These are phyloP conservation scores for Phylloscopus trochilus DNA, from an alignment of 2,113 vertebrate species.

Conservation along the genomic window DNA sequence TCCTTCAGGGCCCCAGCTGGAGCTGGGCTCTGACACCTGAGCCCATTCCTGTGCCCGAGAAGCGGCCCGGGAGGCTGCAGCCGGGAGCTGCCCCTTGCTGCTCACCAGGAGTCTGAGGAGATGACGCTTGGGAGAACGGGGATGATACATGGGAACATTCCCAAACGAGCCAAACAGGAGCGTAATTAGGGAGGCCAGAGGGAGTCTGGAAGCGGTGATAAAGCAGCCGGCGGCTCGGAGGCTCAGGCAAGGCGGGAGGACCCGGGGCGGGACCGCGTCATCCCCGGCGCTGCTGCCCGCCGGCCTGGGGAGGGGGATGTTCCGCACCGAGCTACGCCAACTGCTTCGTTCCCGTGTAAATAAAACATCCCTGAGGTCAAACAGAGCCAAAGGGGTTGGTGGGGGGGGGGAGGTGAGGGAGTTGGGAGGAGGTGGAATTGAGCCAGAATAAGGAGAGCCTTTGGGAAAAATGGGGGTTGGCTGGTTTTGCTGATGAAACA, in stretches of 20 bases:
- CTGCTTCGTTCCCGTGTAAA: background rate
- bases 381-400: accelerated
- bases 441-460: background rate
- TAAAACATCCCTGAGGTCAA: background rate
- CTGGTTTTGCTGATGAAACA: background rate
- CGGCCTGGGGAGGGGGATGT: background rate
- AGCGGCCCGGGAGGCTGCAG: background rate
- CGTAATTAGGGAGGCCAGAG: background rate
- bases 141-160: background rate
- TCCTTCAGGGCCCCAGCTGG: background rate
- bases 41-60: accelerated
- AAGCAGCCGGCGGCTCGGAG: background rate
- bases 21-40: background rate
- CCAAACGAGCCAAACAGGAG: background rate
- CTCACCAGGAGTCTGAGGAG: background rate
- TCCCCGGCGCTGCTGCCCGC: background rate
- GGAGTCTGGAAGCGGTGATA: background rate
- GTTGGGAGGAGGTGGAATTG: background rate
- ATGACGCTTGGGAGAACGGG: accelerated
- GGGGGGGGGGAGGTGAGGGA: background rate
- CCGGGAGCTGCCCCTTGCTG: accelerated
- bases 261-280: background rate
- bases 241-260: background rate
- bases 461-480: background rate
- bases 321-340: background rate